Conservation (phyloP, 2,113 vertebrate species). For the Centropus unirufus region DNA sequence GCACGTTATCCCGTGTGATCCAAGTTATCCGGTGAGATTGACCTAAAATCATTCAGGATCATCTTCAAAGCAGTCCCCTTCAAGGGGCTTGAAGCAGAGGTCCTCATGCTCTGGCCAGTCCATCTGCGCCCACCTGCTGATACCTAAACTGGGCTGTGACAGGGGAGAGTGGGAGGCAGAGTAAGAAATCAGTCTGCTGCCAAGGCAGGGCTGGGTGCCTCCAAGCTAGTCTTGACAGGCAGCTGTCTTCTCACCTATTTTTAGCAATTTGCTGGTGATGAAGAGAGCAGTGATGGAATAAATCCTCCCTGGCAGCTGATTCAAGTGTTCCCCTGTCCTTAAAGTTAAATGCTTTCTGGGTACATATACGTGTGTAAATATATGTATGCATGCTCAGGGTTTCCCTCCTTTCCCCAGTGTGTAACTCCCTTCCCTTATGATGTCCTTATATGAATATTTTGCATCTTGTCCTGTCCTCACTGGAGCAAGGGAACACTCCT, state of each 20-base stretch:
- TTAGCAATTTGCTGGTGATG: not conserved
- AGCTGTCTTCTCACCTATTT: constrained; percentile 21
- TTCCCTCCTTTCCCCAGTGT: not conserved
- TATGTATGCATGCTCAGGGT: not conserved
- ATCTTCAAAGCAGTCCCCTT: not conserved
- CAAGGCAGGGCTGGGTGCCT: not conserved
- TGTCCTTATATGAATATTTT: not conserved
- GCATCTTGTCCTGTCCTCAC: not conserved
- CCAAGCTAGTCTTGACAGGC: not conserved
- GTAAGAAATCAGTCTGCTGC: not conserved
- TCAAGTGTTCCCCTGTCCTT: not conserved
- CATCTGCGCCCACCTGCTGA: accelerated
- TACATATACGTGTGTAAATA: not conserved
- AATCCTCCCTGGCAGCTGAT: not conserved
- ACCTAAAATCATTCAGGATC: not conserved
- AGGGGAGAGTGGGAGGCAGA: not conserved
- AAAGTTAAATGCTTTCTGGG: not conserved
- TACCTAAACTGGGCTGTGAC: not conserved
- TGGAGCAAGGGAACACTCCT: not conserved
- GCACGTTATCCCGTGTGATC: not conserved
- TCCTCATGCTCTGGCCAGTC: not conserved
- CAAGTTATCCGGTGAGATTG: not conserved
- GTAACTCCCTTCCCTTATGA: not conserved
- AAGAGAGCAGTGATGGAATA: not conserved
- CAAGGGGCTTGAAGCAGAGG: not conserved